These are phyloP conservation scores for Tyria jacobaeae DNA, from an alignment of 2,888 invertebrate species.

Conservation along the genomic window DNA sequence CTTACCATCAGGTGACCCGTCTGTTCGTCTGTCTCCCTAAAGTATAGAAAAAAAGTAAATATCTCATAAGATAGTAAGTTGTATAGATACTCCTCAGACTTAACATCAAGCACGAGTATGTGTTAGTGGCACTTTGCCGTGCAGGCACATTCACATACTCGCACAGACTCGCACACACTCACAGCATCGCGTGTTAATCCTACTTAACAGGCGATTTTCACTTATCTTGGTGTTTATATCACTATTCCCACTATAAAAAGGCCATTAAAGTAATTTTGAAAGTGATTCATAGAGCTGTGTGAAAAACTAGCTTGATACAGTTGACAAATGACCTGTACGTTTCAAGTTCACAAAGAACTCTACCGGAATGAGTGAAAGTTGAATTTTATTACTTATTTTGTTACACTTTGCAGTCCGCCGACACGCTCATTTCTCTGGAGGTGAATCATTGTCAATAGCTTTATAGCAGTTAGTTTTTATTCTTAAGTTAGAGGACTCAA, in stretches of 20 bases:
- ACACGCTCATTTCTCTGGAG: slow-evolving; percentile 11
- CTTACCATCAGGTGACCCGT: too few species aligned
- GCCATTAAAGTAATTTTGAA: background rate
- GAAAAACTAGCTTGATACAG: slow-evolving; percentile 5
- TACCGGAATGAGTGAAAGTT: slow-evolving; percentile 20
- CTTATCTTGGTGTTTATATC: background rate
- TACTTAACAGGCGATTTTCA: slow-evolving; percentile 6
- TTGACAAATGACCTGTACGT: slow-evolving; percentile 14
- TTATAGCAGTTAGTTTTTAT: background rate
- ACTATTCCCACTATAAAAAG: slow-evolving; percentile 14
- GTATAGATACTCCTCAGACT: too few species aligned
- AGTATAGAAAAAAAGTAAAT: too few species aligned
- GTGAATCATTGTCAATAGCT: slow-evolving; percentile 5
- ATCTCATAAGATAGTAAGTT: too few species aligned
- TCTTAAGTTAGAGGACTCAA: too few species aligned
- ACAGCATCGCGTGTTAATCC: background rate
- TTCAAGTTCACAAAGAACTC: slow-evolving; percentile 13
- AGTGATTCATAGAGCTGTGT: slow-evolving; percentile 8
- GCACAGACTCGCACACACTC: background rate
- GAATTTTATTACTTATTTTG: slow-evolving; percentile 25
- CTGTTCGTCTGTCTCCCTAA: too few species aligned
- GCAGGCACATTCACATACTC: background rate
- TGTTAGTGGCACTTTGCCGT: background rate
- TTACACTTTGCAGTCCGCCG: slow-evolving; percentile 23
- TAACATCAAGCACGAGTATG: background rate